These are phyloP conservation scores for Lathronympha strigana DNA, from an alignment of 2,888 invertebrate genomes.

Conservation along the genomic window DNA sequence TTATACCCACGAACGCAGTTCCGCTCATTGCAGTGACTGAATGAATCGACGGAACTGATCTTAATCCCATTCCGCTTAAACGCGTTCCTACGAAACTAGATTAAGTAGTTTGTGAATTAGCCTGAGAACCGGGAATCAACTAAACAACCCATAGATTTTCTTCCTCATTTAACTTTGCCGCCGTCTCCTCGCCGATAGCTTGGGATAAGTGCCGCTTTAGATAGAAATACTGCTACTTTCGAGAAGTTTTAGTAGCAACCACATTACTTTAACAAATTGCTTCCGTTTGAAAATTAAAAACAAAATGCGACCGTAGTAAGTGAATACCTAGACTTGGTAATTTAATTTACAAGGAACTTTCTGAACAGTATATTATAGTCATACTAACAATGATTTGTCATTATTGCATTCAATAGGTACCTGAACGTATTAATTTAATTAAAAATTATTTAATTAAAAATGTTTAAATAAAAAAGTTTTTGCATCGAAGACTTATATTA, in stretches of 20 bases:
- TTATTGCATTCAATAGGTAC: no score
- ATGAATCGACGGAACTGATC: slow-evolving; percentile 43
- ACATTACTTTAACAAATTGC: slow-evolving; percentile 39
- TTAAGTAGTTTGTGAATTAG: slow-evolving; percentile 72
- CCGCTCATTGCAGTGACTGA: slow-evolving; percentile 7
- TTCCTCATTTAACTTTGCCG: slow-evolving; percentile 73
- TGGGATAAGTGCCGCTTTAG: slow-evolving; percentile 56
- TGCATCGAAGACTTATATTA: no score
- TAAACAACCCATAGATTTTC: slow-evolving; percentile 72
- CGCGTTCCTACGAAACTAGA: slow-evolving; percentile 55
- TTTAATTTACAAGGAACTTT: not conserved
- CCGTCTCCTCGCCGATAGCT: slow-evolving; percentile 51
- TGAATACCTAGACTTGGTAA: not conserved
- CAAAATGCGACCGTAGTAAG: not conserved
- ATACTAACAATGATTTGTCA: no score
- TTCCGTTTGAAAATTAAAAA: slow-evolving; percentile 26
- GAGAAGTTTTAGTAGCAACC: slow-evolving; percentile 45
- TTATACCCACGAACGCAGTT: not conserved
- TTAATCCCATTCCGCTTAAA: slow-evolving; percentile 57
- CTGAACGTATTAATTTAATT: not conserved
- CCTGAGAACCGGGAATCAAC: slow-evolving; percentile 60
- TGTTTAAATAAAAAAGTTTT: no score
- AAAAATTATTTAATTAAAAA: not conserved
- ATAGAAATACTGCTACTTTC: slow-evolving; percentile 53
- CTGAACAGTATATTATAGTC: no score